These are phyloP conservation scores for Drosophila tani DNA, from an alignment of 1,140 invertebrate species.

Conservation along the genomic window DNA sequence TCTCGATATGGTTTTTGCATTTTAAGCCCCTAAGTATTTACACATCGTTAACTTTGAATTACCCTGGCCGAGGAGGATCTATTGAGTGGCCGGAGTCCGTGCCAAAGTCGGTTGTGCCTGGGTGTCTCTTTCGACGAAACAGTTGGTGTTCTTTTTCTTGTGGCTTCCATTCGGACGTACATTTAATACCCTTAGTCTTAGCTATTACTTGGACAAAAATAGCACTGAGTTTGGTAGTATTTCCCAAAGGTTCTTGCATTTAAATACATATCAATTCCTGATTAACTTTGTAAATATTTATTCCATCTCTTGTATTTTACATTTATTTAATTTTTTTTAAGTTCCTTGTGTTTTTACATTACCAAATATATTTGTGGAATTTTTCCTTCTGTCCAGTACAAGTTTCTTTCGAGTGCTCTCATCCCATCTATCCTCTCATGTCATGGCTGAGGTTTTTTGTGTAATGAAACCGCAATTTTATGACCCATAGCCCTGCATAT, in stretches of 20 bases:
- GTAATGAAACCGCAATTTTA: constrained; percentile 72
- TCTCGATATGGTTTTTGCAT: constrained; percentile 35
- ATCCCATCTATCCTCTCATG: constrained; percentile 23
- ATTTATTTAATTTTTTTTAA: too few species aligned
- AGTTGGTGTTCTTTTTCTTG: constrained; percentile 19
- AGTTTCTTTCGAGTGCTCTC: constrained; percentile 2
- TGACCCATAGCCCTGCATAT: constrained; percentile 76
- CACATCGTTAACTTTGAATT: constrained; percentile 81
- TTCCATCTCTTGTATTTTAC: neutral
- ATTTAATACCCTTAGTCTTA: constrained; percentile 33
- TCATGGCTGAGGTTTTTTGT: constrained; percentile 45
- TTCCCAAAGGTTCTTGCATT: neutral
- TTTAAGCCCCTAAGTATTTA: constrained; percentile 76
- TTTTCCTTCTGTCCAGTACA: neutral
- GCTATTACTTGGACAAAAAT: neutral
- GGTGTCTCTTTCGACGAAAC: constrained; percentile 6
- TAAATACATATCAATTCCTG: neutral
- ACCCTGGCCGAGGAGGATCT: constrained; percentile 48
- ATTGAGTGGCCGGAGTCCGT: constrained; percentile 32
- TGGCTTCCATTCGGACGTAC: constrained; percentile 10
- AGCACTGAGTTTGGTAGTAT: accelerated
- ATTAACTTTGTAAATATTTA: neutral
- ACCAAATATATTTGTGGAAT: too few species aligned
- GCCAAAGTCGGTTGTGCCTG: neutral
- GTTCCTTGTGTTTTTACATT: too few species aligned